Base-by-base conservation (phyloP, 2,797 vertebrate species). In the Coluber constrictor region DNA sequence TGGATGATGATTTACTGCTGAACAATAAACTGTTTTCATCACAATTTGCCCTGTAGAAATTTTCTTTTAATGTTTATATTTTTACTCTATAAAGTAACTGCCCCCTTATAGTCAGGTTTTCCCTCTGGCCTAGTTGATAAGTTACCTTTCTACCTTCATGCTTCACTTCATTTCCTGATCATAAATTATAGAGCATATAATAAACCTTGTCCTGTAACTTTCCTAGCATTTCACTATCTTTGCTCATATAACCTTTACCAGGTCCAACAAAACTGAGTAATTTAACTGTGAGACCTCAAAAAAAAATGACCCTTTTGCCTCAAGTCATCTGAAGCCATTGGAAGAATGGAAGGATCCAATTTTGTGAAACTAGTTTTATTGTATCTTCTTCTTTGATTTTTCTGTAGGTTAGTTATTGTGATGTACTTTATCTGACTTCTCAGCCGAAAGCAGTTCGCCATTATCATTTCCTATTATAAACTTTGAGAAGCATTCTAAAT, bases 11-110 rank as follows among this genome's bases (percentile, higher is more conserved):
- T 94, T 90, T 88, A 88, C 32, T 88, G 47, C 63, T 86, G 86
- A 88, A 92, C 66, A 90, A 83, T 88, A 79, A 94, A 83, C 87
- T 60, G 51, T 94, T 96, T 94, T 37, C 89, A 92, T 59, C 57
- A 86, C 92, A 5, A n/a, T 10, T 86, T 93, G 55, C 86, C 88
- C 12, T 43, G 88, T 66, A 90, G 3, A 90, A 5, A 0, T 1
- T 12, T 1, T 29, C 18, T 87, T 91, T 90, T 63, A 88, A 90
- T 88, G 89, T 94, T 90, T 16, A 23, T 23, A 83, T 15, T 92
- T 90, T 92, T 91, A 89, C 3, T 90, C 56, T 51, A 25, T 83
- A 88, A 90, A 63, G 32, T 88, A 86, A 86, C 57, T 86, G 47
- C 13, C 57, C 55, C 47, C 66, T 90, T 90, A 83, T 54, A 66